Evolutionary conservation across 2,888 invertebrate species (phyloP).

Genomic region (Beris chalybata): DNA sequence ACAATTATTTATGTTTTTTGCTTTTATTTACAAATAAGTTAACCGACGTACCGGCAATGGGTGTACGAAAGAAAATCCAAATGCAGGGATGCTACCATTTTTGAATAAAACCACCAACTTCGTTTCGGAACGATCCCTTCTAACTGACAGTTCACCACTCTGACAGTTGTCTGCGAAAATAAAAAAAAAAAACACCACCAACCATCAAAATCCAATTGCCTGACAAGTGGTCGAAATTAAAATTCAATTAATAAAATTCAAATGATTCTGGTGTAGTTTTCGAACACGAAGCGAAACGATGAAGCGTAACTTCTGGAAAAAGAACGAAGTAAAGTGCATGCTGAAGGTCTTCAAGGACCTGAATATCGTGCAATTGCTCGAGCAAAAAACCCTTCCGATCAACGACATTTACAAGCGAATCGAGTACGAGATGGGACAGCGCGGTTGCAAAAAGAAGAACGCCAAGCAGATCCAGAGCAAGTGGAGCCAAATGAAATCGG

Average conservation of each 20-base stretch:
- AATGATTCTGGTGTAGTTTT: neutral
- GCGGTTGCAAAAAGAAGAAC: constrained; percentile 28
- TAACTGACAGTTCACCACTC: neutral
- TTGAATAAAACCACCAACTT: neutral
- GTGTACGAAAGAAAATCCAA: too few relatives aligned
- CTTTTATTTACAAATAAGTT: too few relatives aligned
- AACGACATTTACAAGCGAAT: constrained; percentile 35
- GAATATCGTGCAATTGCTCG: constrained; percentile 30
- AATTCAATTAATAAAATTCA: too few relatives aligned
- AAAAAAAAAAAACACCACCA: too few relatives aligned
- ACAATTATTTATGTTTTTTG: too few relatives aligned
- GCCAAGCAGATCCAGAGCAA: constrained; percentile 36
- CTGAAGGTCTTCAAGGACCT: constrained; percentile 34
- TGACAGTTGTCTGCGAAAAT: constrained; percentile 2
- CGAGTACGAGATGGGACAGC: constrained; percentile 29
- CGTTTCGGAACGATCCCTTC: neutral
- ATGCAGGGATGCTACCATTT: too few relatives aligned
- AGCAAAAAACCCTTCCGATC: constrained; percentile 31
- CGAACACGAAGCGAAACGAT: neutral
- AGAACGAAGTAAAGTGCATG: constrained; percentile 34
- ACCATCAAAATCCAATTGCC: constrained; percentile 2
- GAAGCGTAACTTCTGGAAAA: constrained; percentile 34
- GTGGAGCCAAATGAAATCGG: constrained; percentile 36
- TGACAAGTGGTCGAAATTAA: neutral
- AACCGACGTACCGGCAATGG: too few relatives aligned